phyloP scores from a whole-genome alignment of 2,113 vertebrate species.

The Pseudorasbora parva region DNA sequence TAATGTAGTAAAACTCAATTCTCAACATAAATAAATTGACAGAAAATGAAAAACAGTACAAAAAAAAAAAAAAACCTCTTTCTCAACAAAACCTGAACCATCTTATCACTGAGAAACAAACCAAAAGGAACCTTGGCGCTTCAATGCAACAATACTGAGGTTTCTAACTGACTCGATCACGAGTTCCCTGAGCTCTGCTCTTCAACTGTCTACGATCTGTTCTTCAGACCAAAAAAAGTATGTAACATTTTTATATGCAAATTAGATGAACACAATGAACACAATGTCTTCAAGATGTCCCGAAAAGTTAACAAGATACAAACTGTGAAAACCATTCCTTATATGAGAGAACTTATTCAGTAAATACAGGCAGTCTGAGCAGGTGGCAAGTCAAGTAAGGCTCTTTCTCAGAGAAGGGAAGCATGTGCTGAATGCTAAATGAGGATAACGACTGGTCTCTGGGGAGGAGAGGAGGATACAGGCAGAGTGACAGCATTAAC shows the following conservation, averaged over 20 bases:
- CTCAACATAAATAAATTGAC: constrained; percentile 41
- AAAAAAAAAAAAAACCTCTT: neutral
- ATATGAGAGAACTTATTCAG: constrained; percentile 7
- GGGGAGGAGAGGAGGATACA: neutral
- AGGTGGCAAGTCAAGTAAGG: constrained; percentile 42
- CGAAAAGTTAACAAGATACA: neutral
- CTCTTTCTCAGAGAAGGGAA: constrained; percentile 39
- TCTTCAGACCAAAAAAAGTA: constrained; percentile 23
- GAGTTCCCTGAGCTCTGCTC: constrained; percentile 48
- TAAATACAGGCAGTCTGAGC: constrained; percentile 35
- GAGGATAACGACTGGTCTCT: constrained; percentile 53
- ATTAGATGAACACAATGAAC: constrained; percentile 12
- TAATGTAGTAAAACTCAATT: constrained; percentile 31
- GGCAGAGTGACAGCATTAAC: neutral
- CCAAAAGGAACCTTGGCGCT: constrained; percentile 27
- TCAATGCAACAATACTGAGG: constrained; percentile 40
- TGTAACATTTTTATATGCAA: neutral
- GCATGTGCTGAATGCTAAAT: constrained; percentile 52
- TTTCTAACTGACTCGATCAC: constrained; percentile 2
- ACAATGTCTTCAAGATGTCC: neutral
- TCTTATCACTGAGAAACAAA: neutral
- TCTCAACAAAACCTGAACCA: neutral
- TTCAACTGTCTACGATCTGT: constrained; percentile 18
- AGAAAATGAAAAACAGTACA: constrained; percentile 3
- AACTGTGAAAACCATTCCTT: neutral